A percentile compares a stretch with the other conserved stretches of the same genome.
Evolutionary conservation across 1,140 invertebrate species (phyloP).

Genomic region (Listronotus bonariensis): DNA sequence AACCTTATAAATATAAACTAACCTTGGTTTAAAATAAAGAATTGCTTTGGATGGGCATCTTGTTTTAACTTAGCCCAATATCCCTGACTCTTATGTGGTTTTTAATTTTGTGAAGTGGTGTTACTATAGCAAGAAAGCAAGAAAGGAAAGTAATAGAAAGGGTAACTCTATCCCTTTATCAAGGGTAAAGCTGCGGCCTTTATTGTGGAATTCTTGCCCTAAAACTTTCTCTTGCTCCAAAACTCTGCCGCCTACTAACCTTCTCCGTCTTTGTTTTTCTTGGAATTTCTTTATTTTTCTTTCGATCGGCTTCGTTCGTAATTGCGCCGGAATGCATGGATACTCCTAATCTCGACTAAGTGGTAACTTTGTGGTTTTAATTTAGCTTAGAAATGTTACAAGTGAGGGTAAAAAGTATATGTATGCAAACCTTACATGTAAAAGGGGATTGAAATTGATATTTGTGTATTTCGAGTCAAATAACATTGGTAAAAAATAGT

Average conservation of each 20-base stretch:
- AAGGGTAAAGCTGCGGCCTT: neutral
- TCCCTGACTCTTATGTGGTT: no score
- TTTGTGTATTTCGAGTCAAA: neutral
- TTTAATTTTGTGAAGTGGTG: no score
- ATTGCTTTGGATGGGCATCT: no score
- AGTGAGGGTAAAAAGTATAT: neutral
- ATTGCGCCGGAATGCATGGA: constrained; percentile 28
- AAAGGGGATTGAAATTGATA: neutral
- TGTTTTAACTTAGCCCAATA: no score
- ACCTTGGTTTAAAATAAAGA: no score
- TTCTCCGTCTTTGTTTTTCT: constrained; percentile 26
- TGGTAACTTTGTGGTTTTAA: constrained; percentile 24
- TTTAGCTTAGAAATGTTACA: constrained; percentile 6
- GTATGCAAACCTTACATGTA: neutral
- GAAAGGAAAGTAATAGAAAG: no score
- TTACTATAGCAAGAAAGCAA: no score
- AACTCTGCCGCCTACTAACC: constrained; percentile 6
- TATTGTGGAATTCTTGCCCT: constrained; percentile 10
- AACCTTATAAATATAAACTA: no score
- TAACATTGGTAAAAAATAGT: neutral
- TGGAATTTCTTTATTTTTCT: constrained; percentile 28
- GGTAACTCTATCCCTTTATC: no score
- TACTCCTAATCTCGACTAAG: constrained; percentile 26
- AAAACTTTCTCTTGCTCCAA: constrained; percentile 1
- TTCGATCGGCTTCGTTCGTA: constrained; percentile 23